Base-by-base conservation (phyloP, 2,888 invertebrate species). In the Standfussiana lucernea region DNA sequence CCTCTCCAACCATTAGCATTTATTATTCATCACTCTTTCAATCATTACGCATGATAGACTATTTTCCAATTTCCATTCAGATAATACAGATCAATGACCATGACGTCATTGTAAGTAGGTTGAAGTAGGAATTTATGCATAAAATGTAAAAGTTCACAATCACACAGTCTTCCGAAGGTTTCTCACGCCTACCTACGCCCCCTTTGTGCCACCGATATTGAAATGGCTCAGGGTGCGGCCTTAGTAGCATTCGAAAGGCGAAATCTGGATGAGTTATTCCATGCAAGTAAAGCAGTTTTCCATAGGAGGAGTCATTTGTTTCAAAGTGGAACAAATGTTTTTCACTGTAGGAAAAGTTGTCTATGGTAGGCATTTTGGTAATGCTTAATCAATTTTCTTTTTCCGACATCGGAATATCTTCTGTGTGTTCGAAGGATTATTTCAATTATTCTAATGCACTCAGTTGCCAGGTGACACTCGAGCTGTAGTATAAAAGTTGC, bases 111-210 rank as follows among this genome's bases (percentile, higher is more conserved):
- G 0, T 32, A 53, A 35, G 28, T 53, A 59, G 50, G 10, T n/a
- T 21, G 18, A 24, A n/a, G 18, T 56, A 74, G 21, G 42, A 40
- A 32, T n/a, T 42, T 69, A 69, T 71, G 64, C 61, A 74, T 56
- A 72, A 47, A 59, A 73, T 71, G 18, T 77, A 74, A 65, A 72
- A 59, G 84, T 77, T 82, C 59, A 79, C 75, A 82, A 82, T 79
- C 65, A 68, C 72, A 62, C 18, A 73, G 68, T 37, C 67, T 72
- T 67, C 24, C 24, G 77, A 82, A 84, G 82, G 85, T 77, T 77
- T 76, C 77, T 79, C 80, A 85, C 83, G 79, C 75, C 79, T 56
- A 56, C 72, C 74, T 56, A 50, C 76, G 72, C 72, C 72, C 35
- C 40, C 77, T 74, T 77, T 77, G 42, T 45, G 40, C 42, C 37